phyloP scores from a whole-genome alignment of 2,797 vertebrate genomes.

The Euphonia xanthogaster region DNA sequence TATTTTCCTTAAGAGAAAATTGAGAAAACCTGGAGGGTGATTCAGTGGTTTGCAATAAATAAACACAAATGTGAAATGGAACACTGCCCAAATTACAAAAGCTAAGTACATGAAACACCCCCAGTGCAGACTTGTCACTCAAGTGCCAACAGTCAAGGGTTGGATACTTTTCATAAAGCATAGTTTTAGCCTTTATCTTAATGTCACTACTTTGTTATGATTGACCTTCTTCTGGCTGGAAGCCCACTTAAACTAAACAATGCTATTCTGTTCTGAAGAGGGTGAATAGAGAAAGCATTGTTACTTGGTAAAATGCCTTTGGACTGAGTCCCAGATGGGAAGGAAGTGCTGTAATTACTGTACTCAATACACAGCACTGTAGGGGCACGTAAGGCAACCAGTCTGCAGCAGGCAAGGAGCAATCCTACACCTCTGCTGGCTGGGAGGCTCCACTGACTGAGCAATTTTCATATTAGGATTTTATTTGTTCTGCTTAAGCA shows the following conservation, averaged over 20 bases:
- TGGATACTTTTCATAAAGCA: constrained; percentile 43
- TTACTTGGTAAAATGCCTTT: constrained; percentile 61
- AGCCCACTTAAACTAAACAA: constrained; percentile 62
- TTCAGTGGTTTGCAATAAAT: constrained; percentile 28
- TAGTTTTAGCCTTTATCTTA: constrained; percentile 63
- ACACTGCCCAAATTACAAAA: constrained; percentile 16
- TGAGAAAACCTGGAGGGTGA: constrained; percentile 39
- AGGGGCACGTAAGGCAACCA: neutral
- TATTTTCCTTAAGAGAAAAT: constrained; percentile 53
- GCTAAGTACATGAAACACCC: constrained; percentile 5
- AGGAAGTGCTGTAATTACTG: constrained; percentile 61
- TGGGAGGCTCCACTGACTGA: neutral
- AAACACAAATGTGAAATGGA: constrained; percentile 21
- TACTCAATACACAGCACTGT: constrained; percentile 18
- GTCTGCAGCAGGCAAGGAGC: neutral
- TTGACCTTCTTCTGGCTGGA: constrained; percentile 66
- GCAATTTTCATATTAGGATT: neutral
- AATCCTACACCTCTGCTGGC: constrained; percentile 2
- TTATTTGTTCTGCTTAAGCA: constrained; percentile 38
- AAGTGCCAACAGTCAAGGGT: constrained; percentile 35
- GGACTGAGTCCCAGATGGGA: constrained; percentile 64
- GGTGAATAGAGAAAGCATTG: constrained; percentile 59
- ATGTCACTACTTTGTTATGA: constrained; percentile 66
- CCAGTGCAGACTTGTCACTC: constrained; percentile 43
- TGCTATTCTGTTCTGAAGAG: constrained; percentile 43